Conservation (phyloP, 2,797 vertebrate species). For the Intellagama lesueurii region DNA sequence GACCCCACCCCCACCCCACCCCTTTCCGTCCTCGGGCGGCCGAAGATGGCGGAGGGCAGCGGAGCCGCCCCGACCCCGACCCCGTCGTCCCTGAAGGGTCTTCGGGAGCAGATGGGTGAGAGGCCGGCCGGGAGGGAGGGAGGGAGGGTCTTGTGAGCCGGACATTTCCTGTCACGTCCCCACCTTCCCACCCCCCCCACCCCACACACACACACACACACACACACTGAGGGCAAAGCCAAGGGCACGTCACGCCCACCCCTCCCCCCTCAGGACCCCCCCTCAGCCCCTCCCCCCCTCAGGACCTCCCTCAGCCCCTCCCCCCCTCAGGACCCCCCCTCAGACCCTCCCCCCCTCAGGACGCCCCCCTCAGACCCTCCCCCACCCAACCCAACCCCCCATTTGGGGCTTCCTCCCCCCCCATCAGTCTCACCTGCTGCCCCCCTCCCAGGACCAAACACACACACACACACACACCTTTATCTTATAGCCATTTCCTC, state of each 20-base stretch:
- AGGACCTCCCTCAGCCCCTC: too few relatives aligned
- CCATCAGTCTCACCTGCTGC: not conserved
- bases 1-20: not conserved
- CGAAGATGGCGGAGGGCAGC: slow-evolving; percentile 77
- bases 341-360: too few relatives aligned
- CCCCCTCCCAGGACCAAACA: too few relatives aligned
- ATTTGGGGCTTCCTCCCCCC: too few relatives aligned
- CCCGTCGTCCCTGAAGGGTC: slow-evolving; percentile 85
- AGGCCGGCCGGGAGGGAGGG: not conserved
- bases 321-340: too few relatives aligned
- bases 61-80: slow-evolving; percentile 80
- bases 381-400: too few relatives aligned
- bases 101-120: slow-evolving; percentile 92
- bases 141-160: not conserved
- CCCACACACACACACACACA: too few relatives aligned
- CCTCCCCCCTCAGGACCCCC: too few relatives aligned
- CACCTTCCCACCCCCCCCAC: not conserved
- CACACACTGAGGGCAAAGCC: not conserved
- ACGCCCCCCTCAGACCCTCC: too few relatives aligned
- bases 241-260: not conserved
- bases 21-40: not conserved
- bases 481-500: not conserved
- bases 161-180: not conserved
- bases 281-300: not conserved
- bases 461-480: not conserved